These are phyloP conservation scores for Lithodes maja DNA, from an alignment of 2,888 invertebrate species.

Conservation along the genomic window DNA sequence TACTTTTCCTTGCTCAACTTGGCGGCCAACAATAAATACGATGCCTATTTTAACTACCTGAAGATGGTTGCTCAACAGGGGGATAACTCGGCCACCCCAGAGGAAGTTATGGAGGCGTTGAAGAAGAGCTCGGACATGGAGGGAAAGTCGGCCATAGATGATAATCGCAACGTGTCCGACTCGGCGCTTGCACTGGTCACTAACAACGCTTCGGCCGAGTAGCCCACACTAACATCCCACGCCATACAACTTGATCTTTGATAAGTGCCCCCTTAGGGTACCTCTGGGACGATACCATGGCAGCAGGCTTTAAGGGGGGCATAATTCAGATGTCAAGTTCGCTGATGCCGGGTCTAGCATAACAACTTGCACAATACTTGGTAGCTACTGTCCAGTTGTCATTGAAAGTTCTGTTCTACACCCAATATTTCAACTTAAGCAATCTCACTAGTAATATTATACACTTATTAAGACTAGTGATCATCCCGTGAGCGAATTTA, in stretches of 20 bases:
- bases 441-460: too few species aligned
- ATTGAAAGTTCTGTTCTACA: too few species aligned
- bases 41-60: constrained; percentile 61
- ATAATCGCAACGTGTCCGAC: constrained; percentile 64
- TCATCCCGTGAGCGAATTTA: too few species aligned
- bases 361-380: too few species aligned
- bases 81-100: constrained; percentile 30
- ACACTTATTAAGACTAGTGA: too few species aligned
- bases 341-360: too few species aligned
- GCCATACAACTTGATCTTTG: too few species aligned
- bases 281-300: constrained; percentile 11
- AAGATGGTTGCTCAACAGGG: constrained; percentile 57
- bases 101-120: constrained; percentile 50
- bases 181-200: constrained; percentile 58
- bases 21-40: constrained; percentile 61
- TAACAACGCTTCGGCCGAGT: constrained; percentile 53
- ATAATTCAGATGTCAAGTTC: too few species aligned
- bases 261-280: too few species aligned
- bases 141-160: constrained; percentile 56
- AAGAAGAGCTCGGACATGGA: constrained; percentile 48
- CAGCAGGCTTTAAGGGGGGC: neutral
- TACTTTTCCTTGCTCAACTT: constrained; percentile 63
- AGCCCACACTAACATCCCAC: neutral
- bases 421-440: too few species aligned
- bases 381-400: too few species aligned